Percentiles rank a stretch among this genome's conserved stretches.
Evolutionary conservation across 2,797 vertebrate genomes (phyloP).

Genomic region (Meda fulgida): DNA sequence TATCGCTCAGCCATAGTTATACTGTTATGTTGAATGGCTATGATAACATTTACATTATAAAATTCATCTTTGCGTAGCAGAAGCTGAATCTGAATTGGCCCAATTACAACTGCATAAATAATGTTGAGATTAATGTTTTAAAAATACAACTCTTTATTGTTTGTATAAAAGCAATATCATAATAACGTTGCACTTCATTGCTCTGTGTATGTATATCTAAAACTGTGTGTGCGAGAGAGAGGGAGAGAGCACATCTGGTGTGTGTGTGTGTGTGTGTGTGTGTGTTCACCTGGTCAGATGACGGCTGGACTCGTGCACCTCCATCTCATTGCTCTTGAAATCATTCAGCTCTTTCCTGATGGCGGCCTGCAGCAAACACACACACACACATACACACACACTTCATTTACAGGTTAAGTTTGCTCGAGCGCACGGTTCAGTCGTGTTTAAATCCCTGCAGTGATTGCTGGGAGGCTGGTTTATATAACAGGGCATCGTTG

Average conservation of each 20-base stretch:
- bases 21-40: too few relatives aligned
- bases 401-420: neutral
- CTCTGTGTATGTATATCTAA: too few relatives aligned
- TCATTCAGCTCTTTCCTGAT: conserved; percentile 99
- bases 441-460: neutral
- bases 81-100: too few relatives aligned
- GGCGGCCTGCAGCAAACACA: conserved; percentile 84
- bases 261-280: too few relatives aligned
- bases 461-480: neutral
- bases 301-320: conserved; percentile 98
- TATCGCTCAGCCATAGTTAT: too few relatives aligned
- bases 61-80: too few relatives aligned
- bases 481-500: neutral
- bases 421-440: neutral
- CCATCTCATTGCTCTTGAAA: conserved; percentile 99
- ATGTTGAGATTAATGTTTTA: too few relatives aligned
- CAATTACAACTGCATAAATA: too few relatives aligned
- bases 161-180: neutral
- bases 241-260: too few relatives aligned
- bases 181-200: too few relatives aligned
- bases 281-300: conserved; percentile 95
- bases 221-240: too few relatives aligned
- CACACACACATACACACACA: neutral
- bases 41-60: neutral
- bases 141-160: neutral